Base-by-base conservation (phyloP, 2,113 vertebrate species). In the Okapia johnstoni region DNA sequence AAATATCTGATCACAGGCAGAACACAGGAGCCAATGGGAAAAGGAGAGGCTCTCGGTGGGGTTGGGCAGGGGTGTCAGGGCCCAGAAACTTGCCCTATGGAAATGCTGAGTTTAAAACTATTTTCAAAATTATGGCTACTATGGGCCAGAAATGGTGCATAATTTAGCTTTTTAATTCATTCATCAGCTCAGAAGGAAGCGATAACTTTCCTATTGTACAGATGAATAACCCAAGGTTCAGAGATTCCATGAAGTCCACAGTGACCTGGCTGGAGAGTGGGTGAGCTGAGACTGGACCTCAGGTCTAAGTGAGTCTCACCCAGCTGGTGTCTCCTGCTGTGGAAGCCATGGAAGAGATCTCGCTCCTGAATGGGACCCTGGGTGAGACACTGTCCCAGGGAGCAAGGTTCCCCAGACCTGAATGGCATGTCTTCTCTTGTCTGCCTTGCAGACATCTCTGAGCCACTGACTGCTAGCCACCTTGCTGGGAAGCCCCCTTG, bases 151-250 rank as follows among this genome's bases (percentile, higher is more conserved):
- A 33, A 21, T 4, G 13, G 26, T 48, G 25, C 33, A 40, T 80
- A 60, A 88, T 73, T 85, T 33, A 85, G 57, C 70, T 80, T 92
- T 81, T 85, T 13, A 50, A 80, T 88, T 52, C 10, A 50, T 70
- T 61, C 55, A 48, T 93, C 15, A 28, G 48, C 16, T 63, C 40
- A 10, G 28, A 66, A 61, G 40, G 30, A 48, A 66, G n/a, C 54
- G 36, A 1, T 77, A 55, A 94, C 46, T 54, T 77, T 58, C 43
- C 58, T n/a, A 52, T 15, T 19, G 16, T 57, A 36, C 70, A 58
- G 85, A 28, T 40, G 36, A 94, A 54, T 43, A 81, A 89, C 55
- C 25, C 0, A 7, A 79, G 93, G 63, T 61, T 79, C 52, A 30
- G 88, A 50, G n/a, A 25, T 66, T 86, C 43, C n/a, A 86, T 52